These are phyloP conservation scores for Sebastes kiyomatsui DNA, from an alignment of 2,797 vertebrate species.

Conservation along the genomic window DNA sequence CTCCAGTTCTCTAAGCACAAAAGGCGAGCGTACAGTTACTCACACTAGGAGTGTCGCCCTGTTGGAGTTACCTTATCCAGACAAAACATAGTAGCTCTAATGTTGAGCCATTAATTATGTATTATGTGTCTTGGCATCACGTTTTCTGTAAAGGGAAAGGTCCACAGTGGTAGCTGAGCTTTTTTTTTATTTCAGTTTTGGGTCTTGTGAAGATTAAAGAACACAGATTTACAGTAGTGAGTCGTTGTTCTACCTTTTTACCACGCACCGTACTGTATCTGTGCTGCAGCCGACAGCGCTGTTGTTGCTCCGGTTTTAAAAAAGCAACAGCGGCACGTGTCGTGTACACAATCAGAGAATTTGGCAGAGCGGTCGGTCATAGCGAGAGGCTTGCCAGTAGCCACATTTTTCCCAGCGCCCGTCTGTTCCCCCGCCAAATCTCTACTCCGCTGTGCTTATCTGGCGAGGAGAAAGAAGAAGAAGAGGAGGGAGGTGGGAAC, in stretches of 20 bases:
- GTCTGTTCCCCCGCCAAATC: constrained; percentile 45
- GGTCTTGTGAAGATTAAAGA: neutral
- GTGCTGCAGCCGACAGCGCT: neutral
- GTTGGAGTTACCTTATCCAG: constrained; percentile 37
- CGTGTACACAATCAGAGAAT: constrained; percentile 34
- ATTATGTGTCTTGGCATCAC: constrained; percentile 21
- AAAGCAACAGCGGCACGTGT: constrained; percentile 30
- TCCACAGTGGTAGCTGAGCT: neutral
- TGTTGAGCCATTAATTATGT: constrained; percentile 54
- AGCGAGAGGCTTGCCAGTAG: constrained; percentile 34
- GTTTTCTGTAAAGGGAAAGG: constrained; percentile 10
- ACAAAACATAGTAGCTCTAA: constrained; percentile 44
- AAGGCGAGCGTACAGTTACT: constrained; percentile 47
- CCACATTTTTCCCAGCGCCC: constrained; percentile 8
- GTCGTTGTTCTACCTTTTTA: neutral
- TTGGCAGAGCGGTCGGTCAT: constrained; percentile 28
- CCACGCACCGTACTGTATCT: neutral
- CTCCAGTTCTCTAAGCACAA: constrained; percentile 48
- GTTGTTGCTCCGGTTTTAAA: constrained; percentile 18
- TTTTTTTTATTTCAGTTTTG: neutral
- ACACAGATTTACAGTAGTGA: neutral
- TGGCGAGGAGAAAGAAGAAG: constrained; percentile 7
- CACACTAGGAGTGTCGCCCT: constrained; percentile 12
- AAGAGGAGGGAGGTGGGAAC: constrained; percentile 8
- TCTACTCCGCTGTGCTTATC: constrained; percentile 48